Conservation (phyloP, 2,113 vertebrate species). For the Nesospiza acunhae region DNA sequence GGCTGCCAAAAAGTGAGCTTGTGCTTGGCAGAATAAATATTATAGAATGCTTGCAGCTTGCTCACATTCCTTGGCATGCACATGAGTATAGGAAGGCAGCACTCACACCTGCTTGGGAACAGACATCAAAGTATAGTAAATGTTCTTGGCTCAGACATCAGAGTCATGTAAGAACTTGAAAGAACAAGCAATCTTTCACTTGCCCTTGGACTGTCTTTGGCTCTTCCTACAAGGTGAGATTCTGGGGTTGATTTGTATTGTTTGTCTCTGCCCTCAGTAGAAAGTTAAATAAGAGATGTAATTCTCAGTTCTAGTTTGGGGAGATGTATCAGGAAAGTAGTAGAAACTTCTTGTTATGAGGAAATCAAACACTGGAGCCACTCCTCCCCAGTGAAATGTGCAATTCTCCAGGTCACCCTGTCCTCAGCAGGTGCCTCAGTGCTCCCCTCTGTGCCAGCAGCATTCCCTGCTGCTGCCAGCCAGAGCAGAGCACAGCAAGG, state of each 20-base stretch:
- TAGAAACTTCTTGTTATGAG: background rate
- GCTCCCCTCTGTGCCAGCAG: background rate
- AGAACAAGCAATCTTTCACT: conserved; percentile 12
- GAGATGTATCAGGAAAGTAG: background rate
- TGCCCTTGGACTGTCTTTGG: conserved; percentile 31
- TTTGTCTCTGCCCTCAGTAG: background rate
- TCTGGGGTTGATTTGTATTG: conserved; percentile 1
- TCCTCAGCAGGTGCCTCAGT: background rate
- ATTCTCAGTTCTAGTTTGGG: background rate
- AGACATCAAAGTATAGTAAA: conserved; percentile 48
- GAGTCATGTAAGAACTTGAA: background rate
- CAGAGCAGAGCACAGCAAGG: background rate
- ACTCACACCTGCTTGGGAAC: conserved; percentile 35
- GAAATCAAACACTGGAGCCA: background rate
- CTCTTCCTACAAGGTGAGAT: conserved; percentile 10
- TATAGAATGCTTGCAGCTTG: background rate
- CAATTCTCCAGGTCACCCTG: background rate
- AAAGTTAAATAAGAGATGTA: background rate
- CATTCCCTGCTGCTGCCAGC: background rate
- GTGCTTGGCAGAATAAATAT: background rate
- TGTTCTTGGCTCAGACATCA: conserved; percentile 62
- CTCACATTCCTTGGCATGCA: conserved; percentile 16
- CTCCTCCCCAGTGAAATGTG: background rate
- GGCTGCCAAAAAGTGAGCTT: background rate
- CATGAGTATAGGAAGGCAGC: background rate